phyloP scores from a whole-genome alignment of 1,140 invertebrate species.

The Cotesia chilonis region DNA sequence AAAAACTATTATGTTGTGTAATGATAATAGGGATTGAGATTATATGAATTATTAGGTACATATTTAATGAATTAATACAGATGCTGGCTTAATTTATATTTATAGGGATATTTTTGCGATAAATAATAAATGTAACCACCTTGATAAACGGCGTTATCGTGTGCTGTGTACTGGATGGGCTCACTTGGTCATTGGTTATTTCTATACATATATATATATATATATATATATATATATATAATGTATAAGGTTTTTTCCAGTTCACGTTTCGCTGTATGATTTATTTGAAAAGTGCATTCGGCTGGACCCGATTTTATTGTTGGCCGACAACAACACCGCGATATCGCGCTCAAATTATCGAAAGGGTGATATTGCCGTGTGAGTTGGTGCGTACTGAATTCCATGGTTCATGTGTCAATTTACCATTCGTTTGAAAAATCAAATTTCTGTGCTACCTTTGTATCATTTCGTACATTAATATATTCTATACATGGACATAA shows the following conservation, averaged over 20 bases:
- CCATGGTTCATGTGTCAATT: constrained; percentile 37
- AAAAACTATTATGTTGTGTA: not conserved
- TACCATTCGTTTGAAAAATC: constrained; percentile 36
- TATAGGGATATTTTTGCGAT: not conserved
- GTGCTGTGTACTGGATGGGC: constrained; percentile 14
- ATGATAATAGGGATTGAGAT: not conserved
- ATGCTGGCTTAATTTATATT: not conserved
- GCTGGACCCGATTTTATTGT: constrained; percentile 39
- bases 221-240: no score
- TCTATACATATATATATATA: constrained; percentile 3
- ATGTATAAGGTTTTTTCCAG: constrained; percentile 34
- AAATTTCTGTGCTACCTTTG: constrained; percentile 19
- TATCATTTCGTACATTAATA: not conserved
- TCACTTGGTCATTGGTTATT: constrained; percentile 35
- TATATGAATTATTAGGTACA: no score
- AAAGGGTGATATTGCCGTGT: constrained; percentile 21
- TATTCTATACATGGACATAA: not conserved
- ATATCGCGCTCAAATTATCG: constrained; percentile 38
- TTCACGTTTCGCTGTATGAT: constrained; percentile 37
- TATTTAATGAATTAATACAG: no score
- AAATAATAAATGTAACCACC: constrained; percentile 5
- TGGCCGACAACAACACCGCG: constrained; percentile 31
- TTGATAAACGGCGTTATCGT: constrained; percentile 35
- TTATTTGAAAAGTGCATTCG: constrained; percentile 44
- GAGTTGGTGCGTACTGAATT: constrained; percentile 31